Percentiles rank a stretch among this genome's conserved stretches.
Evolutionary conservation across 2,888 invertebrate species (phyloP).

Genomic region (Platycnemis pennipes): DNA sequence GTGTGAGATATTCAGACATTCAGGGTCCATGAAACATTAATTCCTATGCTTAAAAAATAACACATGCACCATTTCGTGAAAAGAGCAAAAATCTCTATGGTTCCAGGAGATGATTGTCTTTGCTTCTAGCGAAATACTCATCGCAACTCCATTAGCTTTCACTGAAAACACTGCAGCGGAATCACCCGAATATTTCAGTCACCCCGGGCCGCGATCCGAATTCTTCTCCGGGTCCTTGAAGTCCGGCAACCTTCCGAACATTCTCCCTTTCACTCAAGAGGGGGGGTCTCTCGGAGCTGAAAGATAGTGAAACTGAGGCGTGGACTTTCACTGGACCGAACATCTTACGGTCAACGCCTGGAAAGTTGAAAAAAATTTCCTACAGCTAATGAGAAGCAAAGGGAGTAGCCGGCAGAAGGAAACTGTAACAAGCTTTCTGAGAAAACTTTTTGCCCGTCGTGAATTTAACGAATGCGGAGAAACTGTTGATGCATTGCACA

Average conservation of each 20-base stretch:
- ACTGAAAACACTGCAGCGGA: too few species aligned
- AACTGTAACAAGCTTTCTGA: background rate
- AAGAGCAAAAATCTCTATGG: too few species aligned
- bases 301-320: slow-evolving; percentile 29
- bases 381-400: background rate
- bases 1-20: too few species aligned
- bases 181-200: background rate
- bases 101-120: too few species aligned
- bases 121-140: too few species aligned
- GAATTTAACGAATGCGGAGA: background rate
- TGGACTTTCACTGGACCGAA: slow-evolving; percentile 48
- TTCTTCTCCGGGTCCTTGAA: background rate
- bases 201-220: background rate
- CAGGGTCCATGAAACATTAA: too few species aligned
- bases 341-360: background rate
- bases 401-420: background rate
- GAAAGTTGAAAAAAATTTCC: slow-evolving; percentile 42
- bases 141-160: too few species aligned
- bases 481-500: background rate
- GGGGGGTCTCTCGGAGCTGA: background rate
- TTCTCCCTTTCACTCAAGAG: slow-evolving; percentile 25
- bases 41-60: too few species aligned
- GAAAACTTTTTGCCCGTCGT: background rate
- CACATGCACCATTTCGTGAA: too few species aligned
- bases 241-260: slow-evolving; percentile 19